A percentile compares a stretch with the other conserved stretches of the same genome.
Conservation (phyloP, 2,113 vertebrate genomes). For the Malurus elegans region DNA sequence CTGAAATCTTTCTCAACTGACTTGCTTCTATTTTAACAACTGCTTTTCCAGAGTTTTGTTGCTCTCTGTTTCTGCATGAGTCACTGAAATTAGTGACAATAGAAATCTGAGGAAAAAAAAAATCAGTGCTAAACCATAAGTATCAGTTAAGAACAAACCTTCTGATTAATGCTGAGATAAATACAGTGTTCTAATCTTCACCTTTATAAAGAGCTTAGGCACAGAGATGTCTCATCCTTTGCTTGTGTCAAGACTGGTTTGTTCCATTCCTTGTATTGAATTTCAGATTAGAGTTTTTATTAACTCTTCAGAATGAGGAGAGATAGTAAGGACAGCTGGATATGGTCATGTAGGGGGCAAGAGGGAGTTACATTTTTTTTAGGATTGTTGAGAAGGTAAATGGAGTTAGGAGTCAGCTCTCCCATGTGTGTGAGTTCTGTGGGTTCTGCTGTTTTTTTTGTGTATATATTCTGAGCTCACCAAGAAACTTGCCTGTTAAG, state of each 20-base stretch:
- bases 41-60: background rate
- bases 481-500: background rate
- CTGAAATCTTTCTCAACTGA: background rate
- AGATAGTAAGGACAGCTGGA: background rate
- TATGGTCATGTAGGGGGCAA: background rate
- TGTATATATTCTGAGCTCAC: background rate
- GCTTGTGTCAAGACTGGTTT: background rate
- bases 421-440: background rate
- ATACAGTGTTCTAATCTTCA: background rate
- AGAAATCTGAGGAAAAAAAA: background rate
- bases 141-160: background rate
- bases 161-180: background rate
- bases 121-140: background rate
- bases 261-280: background rate
- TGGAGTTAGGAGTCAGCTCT: background rate
- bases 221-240: background rate
- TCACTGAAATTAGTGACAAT: background rate
- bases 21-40: background rate
- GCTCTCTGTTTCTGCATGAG: background rate
- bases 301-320: background rate
- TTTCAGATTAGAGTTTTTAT: background rate
- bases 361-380: background rate
- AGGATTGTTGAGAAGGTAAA: background rate
- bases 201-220: background rate
- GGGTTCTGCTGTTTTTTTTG: background rate